Percentiles rank a stretch among this genome's conserved stretches.
These are phyloP conservation scores for Cotesia chilonis DNA, from an alignment of 1,140 invertebrate species.

Conservation along the genomic window DNA sequence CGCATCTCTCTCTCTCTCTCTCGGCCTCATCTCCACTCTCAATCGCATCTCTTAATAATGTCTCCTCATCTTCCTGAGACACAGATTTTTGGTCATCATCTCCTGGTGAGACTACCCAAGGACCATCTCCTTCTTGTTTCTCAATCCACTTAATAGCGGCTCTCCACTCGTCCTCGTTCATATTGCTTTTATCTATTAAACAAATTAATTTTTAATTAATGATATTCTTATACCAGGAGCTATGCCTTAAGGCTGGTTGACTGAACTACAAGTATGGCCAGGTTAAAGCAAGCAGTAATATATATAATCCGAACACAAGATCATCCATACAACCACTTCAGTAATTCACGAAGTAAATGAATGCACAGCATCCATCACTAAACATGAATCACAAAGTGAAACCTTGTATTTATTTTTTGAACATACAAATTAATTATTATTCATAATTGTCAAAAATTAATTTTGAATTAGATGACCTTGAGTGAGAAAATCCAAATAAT, in stretches of 20 bases:
- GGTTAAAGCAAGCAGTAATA: slow-evolving; percentile 17
- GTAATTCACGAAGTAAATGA: slow-evolving; percentile 13
- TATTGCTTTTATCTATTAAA: slow-evolving; percentile 11
- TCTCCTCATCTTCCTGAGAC: slow-evolving; percentile 3
- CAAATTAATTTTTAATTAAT: slow-evolving; percentile 1
- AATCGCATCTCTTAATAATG: background rate
- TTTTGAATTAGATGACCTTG: too few species aligned
- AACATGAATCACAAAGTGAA: too few species aligned
- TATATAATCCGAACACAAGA: slow-evolving; percentile 27
- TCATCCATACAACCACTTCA: slow-evolving; percentile 16
- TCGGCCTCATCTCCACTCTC: background rate
- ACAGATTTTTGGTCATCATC: slow-evolving; percentile 1
- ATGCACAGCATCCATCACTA: slow-evolving; percentile 18
- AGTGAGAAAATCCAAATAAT: too few species aligned
- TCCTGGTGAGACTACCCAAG: slow-evolving; percentile 24
- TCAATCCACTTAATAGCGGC: slow-evolving; percentile 6
- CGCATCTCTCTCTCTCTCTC: background rate
- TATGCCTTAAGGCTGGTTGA: slow-evolving; percentile 15
- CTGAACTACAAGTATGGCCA: slow-evolving; percentile 27
- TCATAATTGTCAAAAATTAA: too few species aligned
- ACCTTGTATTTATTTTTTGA: too few species aligned
- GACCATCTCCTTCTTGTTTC: slow-evolving; percentile 15
- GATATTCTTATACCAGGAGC: slow-evolving; percentile 18
- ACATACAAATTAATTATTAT: too few species aligned
- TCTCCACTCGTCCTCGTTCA: slow-evolving; percentile 13